A percentile compares a stretch with the other conserved stretches of the same genome.
These are phyloP conservation scores for Gasterosteus aculeatus DNA, from an alignment of 2,113 vertebrate genomes.

Conservation along the genomic window DNA sequence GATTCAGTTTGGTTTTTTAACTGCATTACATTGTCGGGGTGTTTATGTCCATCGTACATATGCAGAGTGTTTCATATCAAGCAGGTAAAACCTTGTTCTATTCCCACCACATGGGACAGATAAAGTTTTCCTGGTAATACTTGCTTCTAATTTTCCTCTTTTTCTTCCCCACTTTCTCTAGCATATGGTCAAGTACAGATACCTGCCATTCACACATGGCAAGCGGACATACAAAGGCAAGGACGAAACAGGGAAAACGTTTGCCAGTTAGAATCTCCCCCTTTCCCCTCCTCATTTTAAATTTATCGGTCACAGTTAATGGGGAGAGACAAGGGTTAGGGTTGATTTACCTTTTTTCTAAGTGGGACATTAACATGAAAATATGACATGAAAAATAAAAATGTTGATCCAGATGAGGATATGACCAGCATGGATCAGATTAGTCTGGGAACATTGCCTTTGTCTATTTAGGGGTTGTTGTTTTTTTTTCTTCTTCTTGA, in stretches of 20 bases:
- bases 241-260: constrained; percentile 94
- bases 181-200: constrained; percentile 99
- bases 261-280: constrained; percentile 90
- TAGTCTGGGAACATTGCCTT: constrained; percentile 63
- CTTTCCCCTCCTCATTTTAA: constrained; percentile 56
- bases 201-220: constrained; percentile 98
- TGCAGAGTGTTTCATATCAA: not conserved
- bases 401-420: constrained; percentile 83
- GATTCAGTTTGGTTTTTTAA: not conserved
- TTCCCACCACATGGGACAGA: not conserved
- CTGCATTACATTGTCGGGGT: not conserved
- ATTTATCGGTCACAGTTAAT: constrained; percentile 65
- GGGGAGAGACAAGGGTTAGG: constrained; percentile 68
- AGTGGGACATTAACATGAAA: constrained; percentile 64
- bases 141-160: constrained; percentile 22
- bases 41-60: not conserved
- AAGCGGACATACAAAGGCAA: constrained; percentile 99
- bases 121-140: not conserved
- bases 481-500: constrained; percentile 14
- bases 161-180: constrained; percentile 69
- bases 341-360: constrained; percentile 54
- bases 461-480: constrained; percentile 40
- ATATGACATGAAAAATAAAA: constrained; percentile 61
- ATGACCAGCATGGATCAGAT: constrained; percentile 53
- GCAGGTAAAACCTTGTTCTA: not conserved